Percentiles rank a stretch among this genome's conserved stretches.
These are phyloP conservation scores for Pseudomyrmex pallidus DNA, from an alignment of 1,140 invertebrate genomes.

Conservation along the genomic window DNA sequence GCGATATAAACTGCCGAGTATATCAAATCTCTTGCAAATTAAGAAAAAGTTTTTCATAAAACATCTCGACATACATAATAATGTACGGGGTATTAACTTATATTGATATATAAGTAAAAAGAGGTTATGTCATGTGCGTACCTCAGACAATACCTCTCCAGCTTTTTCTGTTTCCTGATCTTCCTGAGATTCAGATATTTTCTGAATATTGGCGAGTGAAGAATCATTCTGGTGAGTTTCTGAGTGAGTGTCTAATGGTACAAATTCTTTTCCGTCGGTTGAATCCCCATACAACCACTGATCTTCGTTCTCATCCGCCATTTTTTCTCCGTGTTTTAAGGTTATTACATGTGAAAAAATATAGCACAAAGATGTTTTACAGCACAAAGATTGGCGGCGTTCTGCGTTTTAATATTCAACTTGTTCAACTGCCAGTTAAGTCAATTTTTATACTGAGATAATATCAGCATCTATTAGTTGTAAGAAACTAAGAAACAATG, in stretches of 20 bases:
- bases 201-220: conserved; percentile 65
- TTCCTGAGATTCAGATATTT: conserved; percentile 74
- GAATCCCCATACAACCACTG: conserved; percentile 91
- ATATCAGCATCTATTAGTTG: no score
- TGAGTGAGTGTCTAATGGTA: conserved; percentile 67
- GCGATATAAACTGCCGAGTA: not conserved
- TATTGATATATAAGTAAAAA: conserved; percentile 37
- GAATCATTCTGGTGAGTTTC: conserved; percentile 79
- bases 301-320: conserved; percentile 91
- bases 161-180: conserved; percentile 68
- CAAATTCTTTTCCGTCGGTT: conserved; percentile 77
- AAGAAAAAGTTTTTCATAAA: not conserved
- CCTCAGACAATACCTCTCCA: conserved; percentile 63
- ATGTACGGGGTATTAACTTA: not conserved
- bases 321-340: conserved; percentile 75
- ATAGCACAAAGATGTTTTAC: no score
- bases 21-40: not conserved
- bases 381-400: no score
- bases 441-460: no score
- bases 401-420: no score
- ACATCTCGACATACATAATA: not conserved
- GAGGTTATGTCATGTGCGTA: conserved; percentile 72
- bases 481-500: no score
- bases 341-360: not conserved
- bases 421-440: no score